Evolutionary conservation across 2,888 invertebrate species (phyloP).

Genomic region (Galeruca laticollis): DNA sequence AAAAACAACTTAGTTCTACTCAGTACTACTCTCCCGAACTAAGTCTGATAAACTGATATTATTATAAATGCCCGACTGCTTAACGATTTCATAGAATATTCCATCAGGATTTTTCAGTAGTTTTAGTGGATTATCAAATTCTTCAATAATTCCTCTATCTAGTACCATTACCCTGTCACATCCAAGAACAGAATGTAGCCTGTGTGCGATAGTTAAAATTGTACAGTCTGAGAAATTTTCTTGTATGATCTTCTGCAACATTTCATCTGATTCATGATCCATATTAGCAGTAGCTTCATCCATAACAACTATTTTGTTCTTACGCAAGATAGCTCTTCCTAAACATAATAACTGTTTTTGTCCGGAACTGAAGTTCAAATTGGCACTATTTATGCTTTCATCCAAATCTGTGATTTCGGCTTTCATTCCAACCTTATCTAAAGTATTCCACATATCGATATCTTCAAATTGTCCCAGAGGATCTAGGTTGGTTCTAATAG

Average conservation of each 20-base stretch:
- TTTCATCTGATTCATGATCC: conserved; percentile 67
- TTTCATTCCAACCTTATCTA: conserved; percentile 79
- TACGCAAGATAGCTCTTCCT: conserved; percentile 68
- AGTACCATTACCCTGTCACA: conserved; percentile 69
- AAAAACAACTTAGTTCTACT: too few species aligned
- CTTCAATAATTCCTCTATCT: conserved; percentile 66
- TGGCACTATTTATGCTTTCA: conserved; percentile 38
- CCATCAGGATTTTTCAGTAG: conserved; percentile 73
- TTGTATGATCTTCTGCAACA: conserved; percentile 69
- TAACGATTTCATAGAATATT: conserved; percentile 75
- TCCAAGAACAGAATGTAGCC: conserved; percentile 68
- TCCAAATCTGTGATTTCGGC: conserved; percentile 74
- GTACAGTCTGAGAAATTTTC: conserved; percentile 69
- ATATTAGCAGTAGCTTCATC: conserved; percentile 72
- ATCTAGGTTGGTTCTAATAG: conserved; percentile 87
- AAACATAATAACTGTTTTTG: conserved; percentile 71
- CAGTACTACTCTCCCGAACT: too few species aligned
- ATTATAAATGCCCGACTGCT: conserved; percentile 76
- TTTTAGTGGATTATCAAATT: conserved; percentile 53
- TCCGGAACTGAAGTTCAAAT: conserved; percentile 67
- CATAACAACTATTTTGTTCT: conserved; percentile 68
- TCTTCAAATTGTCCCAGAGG: conserved; percentile 85
- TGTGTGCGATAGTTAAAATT: conserved; percentile 67
- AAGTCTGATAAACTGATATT: background rate
- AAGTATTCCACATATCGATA: conserved; percentile 82